Percentiles rank a stretch among this genome's conserved stretches.
phyloP scores from a whole-genome alignment of 2,797 vertebrate species.

The Aplochiton taeniatus region DNA sequence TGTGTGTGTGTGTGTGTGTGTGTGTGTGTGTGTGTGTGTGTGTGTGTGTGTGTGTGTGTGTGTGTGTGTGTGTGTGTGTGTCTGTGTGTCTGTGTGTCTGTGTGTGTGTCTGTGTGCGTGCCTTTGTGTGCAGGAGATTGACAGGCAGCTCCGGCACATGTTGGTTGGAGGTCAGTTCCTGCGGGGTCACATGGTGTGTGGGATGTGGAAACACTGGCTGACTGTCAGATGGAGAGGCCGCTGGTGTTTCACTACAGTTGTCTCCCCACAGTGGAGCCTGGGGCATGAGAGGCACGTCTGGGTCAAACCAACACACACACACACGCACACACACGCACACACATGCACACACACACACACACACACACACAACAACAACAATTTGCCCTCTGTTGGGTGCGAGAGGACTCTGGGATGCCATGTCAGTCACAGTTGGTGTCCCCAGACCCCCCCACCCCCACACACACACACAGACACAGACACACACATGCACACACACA shows the following conservation, averaged over 20 bases:
- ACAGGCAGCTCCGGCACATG: neutral
- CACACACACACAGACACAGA: neutral
- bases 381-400: constrained; percentile 15
- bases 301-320: constrained; percentile 15
- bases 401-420: constrained; percentile 4
- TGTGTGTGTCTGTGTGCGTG: neutral
- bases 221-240: constrained; percentile 3
- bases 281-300: constrained; percentile 25
- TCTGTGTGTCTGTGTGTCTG: neutral
- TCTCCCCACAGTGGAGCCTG: constrained; percentile 10
- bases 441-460: neutral
- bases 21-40: neutral
- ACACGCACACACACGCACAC: no score
- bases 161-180: neutral
- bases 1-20: constrained; percentile 1
- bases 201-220: neutral
- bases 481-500: neutral
- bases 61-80: constrained; percentile 1
- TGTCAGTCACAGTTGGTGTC: neutral
- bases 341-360: no score
- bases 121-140: neutral
- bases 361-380: neutral
- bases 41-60: neutral
- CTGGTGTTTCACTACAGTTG: neutral
- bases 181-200: neutral